Evolutionary conservation across 1,140 invertebrate genomes (phyloP).

Genomic region (Maniola jurtina): DNA sequence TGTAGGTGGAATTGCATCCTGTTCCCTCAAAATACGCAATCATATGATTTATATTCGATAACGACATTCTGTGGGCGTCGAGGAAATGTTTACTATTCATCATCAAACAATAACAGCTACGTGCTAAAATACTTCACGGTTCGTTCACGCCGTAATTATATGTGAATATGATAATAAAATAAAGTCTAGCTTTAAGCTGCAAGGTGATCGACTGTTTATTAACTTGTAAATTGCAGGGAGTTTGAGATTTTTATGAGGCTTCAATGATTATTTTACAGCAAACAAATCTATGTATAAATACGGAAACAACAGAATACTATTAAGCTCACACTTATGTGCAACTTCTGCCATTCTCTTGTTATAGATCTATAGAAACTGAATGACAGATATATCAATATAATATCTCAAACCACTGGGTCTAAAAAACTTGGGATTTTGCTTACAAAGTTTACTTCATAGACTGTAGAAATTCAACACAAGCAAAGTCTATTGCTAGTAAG

Average conservation of each 20-base stretch:
- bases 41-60: slow-evolving; percentile 25
- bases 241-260: slow-evolving; percentile 7
- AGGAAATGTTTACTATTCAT: slow-evolving; percentile 42
- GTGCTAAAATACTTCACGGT: slow-evolving; percentile 33
- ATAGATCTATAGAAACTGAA: too few relatives aligned
- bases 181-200: neutral
- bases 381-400: too few relatives aligned
- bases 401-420: too few relatives aligned
- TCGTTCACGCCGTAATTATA: slow-evolving; percentile 13
- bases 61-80: slow-evolving; percentile 27
- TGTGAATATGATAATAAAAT: neutral
- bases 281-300: neutral
- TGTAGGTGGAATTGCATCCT: slow-evolving; percentile 11
- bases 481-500: too few relatives aligned
- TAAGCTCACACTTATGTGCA: neutral
- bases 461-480: too few relatives aligned
- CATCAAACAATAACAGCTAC: slow-evolving; percentile 33
- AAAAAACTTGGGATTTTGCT: too few relatives aligned
- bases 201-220: slow-evolving; percentile 14
- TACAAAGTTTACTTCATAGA: too few relatives aligned
- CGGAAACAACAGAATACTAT: neutral
- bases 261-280: neutral
- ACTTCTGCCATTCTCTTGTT: neutral
- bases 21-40: slow-evolving; percentile 23
- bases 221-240: slow-evolving; percentile 4